Evolutionary conservation across 1,140 invertebrate species (phyloP).

Genomic region (Caerostris darwini): DNA sequence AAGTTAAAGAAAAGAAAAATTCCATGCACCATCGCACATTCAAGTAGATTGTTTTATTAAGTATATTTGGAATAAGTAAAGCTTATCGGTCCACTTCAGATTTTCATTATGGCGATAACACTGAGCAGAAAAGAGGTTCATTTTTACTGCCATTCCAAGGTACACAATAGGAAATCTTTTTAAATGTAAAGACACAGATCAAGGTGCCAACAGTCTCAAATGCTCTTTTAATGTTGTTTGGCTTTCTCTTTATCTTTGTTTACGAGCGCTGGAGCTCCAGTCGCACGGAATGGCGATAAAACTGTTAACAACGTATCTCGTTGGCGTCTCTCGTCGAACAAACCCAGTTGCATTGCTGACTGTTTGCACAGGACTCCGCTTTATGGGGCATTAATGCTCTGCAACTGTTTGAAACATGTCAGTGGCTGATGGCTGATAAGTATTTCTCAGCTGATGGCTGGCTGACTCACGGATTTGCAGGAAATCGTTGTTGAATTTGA

Average conservation of each 20-base stretch:
- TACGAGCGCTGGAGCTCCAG: neutral
- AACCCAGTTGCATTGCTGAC: neutral
- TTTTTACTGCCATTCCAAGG: neutral
- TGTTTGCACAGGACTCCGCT: neutral
- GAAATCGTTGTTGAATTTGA: no score
- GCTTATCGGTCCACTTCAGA: no score
- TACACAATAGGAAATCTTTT: neutral
- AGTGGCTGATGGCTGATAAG: neutral
- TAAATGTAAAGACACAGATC: no score
- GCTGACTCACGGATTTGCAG: no score
- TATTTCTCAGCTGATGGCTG: neutral
- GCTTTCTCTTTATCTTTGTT: neutral
- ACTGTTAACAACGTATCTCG: conserved; percentile 10
- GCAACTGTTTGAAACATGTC: conserved; percentile 21
- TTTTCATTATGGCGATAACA: no score
- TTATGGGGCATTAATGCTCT: neutral
- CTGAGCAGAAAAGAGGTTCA: no score
- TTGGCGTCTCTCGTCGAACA: conserved; percentile 5
- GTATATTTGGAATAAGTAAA: no score
- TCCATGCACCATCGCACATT: no score
- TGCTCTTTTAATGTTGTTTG: conserved; percentile 37
- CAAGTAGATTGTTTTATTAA: no score
- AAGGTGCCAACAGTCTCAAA: neutral
- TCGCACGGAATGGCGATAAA: neutral
- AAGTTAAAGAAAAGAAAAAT: no score